Percentiles rank a stretch among this genome's conserved stretches.
These are phyloP conservation scores for Petaurus breviceps DNA, from an alignment of 2,113 vertebrate genomes.

Conservation along the genomic window DNA sequence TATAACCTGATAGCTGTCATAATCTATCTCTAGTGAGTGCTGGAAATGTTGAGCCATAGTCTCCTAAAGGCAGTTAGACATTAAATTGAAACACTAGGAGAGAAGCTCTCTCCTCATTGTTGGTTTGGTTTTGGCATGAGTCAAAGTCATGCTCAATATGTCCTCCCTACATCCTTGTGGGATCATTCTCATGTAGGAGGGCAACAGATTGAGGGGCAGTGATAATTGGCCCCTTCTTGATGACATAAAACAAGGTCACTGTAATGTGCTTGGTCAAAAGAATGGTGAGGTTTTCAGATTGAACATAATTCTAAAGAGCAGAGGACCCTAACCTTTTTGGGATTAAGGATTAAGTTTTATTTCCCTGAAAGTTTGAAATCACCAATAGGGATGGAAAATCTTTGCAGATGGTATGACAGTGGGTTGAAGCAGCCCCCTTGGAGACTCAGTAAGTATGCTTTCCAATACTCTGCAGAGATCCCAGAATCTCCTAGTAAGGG, in stretches of 20 bases:
- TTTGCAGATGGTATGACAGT: not conserved
- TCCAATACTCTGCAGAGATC: not conserved
- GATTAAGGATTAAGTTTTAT: not conserved
- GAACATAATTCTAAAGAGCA: not conserved
- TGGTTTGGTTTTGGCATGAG: constrained; percentile 8
- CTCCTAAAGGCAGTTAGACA: constrained; percentile 24
- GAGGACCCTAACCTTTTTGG: not conserved
- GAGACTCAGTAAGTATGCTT: not conserved
- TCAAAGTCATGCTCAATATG: not conserved
- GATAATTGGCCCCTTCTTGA: not conserved
- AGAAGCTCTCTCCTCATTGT: not conserved
- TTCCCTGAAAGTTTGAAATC: not conserved
- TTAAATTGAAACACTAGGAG: constrained; percentile 33
- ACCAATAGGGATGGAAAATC: not conserved
- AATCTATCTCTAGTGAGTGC: constrained; percentile 23
- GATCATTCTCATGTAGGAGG: not conserved
- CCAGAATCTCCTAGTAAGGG: not conserved
- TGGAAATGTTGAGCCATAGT: constrained; percentile 35
- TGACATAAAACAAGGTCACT: not conserved
- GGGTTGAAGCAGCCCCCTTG: not conserved
- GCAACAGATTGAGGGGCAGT: not conserved
- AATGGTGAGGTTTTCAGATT: not conserved
- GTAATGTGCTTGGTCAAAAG: not conserved
- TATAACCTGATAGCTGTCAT: constrained; percentile 27
- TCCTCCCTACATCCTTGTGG: not conserved